Evolutionary conservation across 2,888 invertebrate genomes (phyloP), one percentile per base, ranked within the genome.

Genomic region (Oeneis ivallda): DNA sequence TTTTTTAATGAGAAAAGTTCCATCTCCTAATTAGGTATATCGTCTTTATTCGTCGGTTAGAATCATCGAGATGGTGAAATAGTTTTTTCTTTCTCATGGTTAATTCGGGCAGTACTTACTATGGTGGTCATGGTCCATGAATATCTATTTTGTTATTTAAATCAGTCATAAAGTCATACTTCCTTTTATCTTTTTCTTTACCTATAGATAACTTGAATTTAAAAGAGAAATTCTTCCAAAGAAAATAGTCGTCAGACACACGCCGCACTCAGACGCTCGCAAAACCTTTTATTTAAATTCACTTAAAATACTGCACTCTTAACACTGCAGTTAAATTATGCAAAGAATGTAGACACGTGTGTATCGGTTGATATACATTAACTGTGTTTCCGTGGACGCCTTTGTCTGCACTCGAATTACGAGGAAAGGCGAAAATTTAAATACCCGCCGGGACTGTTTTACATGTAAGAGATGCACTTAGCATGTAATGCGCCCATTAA

Each of bases 381-480:
- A 87, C 86, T 81, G 83, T 78, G 84, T 88, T 87, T 81, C 83
- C 80, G 75, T 74, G 78, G 77, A 79, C 83, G 83, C 84, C 88
- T 89, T 89, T 89, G 90, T 89, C 87, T 89, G 86, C 85, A 78
- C 84, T 84, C 82, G 84, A 89, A 90, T 90, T 90, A 90, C 83
- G 85, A 75, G 75, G 85, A 86, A 87, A 87, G 84, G 87, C 80
- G 87, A 84, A 89, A 91, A 92, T 90, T 90, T 91, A 88, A 90
- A 92, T 89, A 87, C 85, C 86, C 84, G 80, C 78, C 84, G 85
- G 84, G 71, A 81, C 86, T 90, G 84, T 89, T 92, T 91, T 88
- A 89, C 92, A 91, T 92, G 87, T 86, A 83, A 89, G 89, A 89
- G 89, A 89, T 90, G 89, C 89, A 89, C 82, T 90, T 89, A 87